phyloP scores from a whole-genome alignment of 2,797 vertebrate species.

The Eleutherodactylus coqui region DNA sequence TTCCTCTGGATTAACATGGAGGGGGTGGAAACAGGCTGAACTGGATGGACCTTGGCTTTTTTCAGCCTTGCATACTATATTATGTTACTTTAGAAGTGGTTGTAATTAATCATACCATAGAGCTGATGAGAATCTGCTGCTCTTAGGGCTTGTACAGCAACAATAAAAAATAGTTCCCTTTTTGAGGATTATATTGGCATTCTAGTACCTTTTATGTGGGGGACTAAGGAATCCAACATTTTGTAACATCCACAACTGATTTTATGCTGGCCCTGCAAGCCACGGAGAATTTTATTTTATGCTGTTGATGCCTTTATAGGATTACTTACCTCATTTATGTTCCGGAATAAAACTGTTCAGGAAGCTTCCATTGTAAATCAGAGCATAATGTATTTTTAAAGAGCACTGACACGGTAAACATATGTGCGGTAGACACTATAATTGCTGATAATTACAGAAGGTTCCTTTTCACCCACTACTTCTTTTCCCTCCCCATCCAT shows the following conservation, averaged over 20 bases:
- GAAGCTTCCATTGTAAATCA: conserved; percentile 6
- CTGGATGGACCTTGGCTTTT: no score
- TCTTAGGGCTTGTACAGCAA: no score
- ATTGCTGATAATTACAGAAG: not conserved
- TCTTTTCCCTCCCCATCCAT: not conserved
- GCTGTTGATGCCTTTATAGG: not conserved
- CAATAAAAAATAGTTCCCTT: no score
- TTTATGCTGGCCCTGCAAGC: no score
- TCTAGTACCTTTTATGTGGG: not conserved
- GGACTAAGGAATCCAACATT: no score
- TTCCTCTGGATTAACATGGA: no score
- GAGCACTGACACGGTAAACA: not conserved
- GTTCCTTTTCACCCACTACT: not conserved
- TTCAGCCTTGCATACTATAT: no score
- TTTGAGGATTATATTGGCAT: not conserved
- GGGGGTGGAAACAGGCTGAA: no score
- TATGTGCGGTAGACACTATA: not conserved
- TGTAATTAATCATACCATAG: not conserved
- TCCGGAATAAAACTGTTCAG: not conserved
- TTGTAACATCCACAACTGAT: no score
- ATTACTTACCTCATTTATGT: not conserved
- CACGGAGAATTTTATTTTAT: no score
- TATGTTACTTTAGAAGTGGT: no score
- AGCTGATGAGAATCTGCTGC: not conserved
- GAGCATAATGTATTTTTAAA: not conserved